These are phyloP conservation scores for Lepus timidus DNA, from an alignment of 2,113 vertebrate species.

Conservation along the genomic window DNA sequence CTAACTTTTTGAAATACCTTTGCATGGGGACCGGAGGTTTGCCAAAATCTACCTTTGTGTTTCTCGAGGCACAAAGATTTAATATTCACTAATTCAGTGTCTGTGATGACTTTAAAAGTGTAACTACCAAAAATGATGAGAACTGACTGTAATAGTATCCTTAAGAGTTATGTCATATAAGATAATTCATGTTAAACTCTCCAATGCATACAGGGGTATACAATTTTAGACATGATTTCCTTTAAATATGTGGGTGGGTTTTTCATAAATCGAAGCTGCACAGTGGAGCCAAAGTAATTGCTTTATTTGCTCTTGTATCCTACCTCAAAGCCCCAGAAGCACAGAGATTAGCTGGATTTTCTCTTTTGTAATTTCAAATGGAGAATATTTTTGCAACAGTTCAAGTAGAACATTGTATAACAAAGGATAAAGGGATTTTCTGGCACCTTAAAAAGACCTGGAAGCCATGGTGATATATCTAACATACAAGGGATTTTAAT, in stretches of 20 bases:
- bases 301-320: not conserved
- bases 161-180: not conserved
- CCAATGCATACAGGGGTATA: not conserved
- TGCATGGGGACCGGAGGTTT: not conserved
- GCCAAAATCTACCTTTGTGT: not conserved
- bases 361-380: not conserved
- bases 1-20: too few relatives aligned
- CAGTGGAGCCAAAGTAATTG: not conserved
- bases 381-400: not conserved
- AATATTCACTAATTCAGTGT: not conserved
- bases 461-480: not conserved
- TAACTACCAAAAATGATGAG: not conserved
- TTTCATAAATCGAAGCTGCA: constrained; percentile 19
- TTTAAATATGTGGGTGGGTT: not conserved
- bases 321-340: not conserved
- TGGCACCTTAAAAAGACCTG: not conserved
- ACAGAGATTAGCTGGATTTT: constrained; percentile 9
- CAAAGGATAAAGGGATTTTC: constrained; percentile 27
- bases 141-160: not conserved
- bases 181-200: not conserved
- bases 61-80: not conserved
- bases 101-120: not conserved
- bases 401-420: not conserved
- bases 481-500: not conserved
- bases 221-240: not conserved